Conservation (phyloP, 1,140 invertebrate species). For the Heliothis subflexa region DNA sequence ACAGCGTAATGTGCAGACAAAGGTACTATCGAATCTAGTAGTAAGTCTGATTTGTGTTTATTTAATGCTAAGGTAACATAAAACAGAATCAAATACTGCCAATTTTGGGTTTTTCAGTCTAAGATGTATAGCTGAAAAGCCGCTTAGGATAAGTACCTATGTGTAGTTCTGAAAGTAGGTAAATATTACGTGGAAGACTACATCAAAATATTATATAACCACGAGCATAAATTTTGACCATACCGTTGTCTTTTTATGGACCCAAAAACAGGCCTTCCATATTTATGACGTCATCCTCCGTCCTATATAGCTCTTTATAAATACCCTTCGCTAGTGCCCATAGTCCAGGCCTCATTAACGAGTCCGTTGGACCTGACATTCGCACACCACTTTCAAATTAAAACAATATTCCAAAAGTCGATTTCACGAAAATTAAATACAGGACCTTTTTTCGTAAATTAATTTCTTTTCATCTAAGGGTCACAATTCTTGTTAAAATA, state of each 20-base stretch:
- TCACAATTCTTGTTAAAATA: constrained; percentile 33
- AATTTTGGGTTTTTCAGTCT: too few species aligned
- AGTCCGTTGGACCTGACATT: constrained; percentile 11
- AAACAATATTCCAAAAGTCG: constrained; percentile 21
- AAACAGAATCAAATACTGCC: too few species aligned
- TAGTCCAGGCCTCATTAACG: constrained; percentile 20
- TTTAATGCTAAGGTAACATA: too few species aligned
- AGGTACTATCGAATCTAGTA: too few species aligned
- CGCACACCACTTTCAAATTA: constrained; percentile 23
- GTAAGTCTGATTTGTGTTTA: too few species aligned
- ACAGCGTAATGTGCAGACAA: too few species aligned
- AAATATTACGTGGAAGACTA: too few species aligned
- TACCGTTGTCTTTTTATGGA: neutral
- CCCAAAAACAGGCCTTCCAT: constrained; percentile 1
- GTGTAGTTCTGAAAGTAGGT: too few species aligned
- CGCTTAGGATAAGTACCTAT: too few species aligned
- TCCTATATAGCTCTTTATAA: neutral
- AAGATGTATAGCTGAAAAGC: too few species aligned
- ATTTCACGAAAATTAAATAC: constrained; percentile 25
- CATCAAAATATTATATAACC: neutral
- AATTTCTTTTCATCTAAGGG: constrained; percentile 6
- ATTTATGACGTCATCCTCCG: constrained; percentile 5
- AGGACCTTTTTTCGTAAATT: constrained; percentile 16
- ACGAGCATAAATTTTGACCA: neutral
- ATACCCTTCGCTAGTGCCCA: neutral